phyloP scores from a whole-genome alignment of 2,113 vertebrate genomes.

The Percina caprodes region DNA sequence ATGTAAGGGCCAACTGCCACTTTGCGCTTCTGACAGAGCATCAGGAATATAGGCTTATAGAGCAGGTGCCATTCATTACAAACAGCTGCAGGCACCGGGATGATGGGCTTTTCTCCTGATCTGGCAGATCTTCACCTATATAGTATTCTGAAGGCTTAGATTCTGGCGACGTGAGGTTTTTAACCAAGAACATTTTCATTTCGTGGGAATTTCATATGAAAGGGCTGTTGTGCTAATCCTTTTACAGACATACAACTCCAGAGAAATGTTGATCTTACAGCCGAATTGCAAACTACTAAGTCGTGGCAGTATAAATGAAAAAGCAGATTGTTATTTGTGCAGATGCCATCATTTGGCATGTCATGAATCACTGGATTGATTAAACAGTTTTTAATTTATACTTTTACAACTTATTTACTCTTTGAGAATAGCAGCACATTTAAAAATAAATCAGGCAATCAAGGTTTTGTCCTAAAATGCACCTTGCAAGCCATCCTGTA shows the following conservation, averaged over 20 bases:
- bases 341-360: not conserved
- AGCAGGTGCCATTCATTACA: constrained; percentile 61
- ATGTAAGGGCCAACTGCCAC: constrained; percentile 23
- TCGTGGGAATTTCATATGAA: constrained; percentile 13
- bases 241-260: not conserved
- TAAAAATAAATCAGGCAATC: not conserved
- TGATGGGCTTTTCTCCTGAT: constrained; percentile 64
- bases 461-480: not conserved
- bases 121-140: constrained; percentile 30
- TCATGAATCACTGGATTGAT: not conserved
- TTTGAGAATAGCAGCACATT: not conserved
- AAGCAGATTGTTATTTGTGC: not conserved
- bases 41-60: constrained; percentile 28
- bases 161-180: constrained; percentile 37
- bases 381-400: not conserved
- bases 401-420: not conserved
- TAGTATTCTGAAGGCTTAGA: constrained; percentile 8
- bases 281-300: not conserved
- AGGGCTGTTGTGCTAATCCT: not conserved
- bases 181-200: constrained; percentile 33
- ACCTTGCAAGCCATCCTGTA: not conserved
- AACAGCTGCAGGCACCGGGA: constrained; percentile 35
- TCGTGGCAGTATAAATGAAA: not conserved
- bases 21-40: constrained; percentile 22
- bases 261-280: constrained; percentile 4